Evolutionary conservation across 2,797 vertebrate species (phyloP), one percentile per base, ranked within the genome.

Genomic region (Cercopithecus diana): DNA sequence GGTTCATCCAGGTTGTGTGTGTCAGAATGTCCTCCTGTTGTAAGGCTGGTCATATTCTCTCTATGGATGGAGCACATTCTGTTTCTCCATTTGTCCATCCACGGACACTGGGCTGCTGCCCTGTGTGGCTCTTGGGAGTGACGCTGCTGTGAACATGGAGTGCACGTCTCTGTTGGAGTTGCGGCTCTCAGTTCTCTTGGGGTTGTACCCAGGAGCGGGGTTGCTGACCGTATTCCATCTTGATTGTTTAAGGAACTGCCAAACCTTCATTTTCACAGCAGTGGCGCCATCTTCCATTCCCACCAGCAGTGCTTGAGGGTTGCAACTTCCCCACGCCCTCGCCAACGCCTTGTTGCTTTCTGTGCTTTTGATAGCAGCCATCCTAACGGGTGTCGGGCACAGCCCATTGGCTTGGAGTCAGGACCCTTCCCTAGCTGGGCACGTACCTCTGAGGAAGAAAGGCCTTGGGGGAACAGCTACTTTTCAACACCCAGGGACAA

Each of bases 131-230:
- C 14, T 57, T 17, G 79, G 3, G 36, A 81, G 22, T 11, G 36
- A 28, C 0, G 0, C 36, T 19, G 24, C 52, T 2, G 4, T 5
- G 52, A 57, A 82, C 15, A 4, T 7, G 4, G 2, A 30, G 5
- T 17, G 15, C 36, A 3, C 1, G 0, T 41, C 22, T 10, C 79
- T 2, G 13, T 10, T 17, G 50, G 2, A 28, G n/a, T 39, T 36
- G 50, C 1, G 1, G 14, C 50, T n/a, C 50, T n/a, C 76, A 13
- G 20, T n/a, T 50, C 45, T 57, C 39, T 39, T 2, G 79, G 50
- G 24, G 26, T 1, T 28, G 15, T 5, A 28, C 7, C 24, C 79
- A 11, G 36, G 2, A 28, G 24, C 0, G 2, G 79, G 9, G 4
- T 10, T 82, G 79, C 52, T 82, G 52, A 4, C 8, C 20, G 14